Base-by-base conservation (phyloP, 2,888 invertebrate genomes). In the Dyspetes luteomarginatus region DNA sequence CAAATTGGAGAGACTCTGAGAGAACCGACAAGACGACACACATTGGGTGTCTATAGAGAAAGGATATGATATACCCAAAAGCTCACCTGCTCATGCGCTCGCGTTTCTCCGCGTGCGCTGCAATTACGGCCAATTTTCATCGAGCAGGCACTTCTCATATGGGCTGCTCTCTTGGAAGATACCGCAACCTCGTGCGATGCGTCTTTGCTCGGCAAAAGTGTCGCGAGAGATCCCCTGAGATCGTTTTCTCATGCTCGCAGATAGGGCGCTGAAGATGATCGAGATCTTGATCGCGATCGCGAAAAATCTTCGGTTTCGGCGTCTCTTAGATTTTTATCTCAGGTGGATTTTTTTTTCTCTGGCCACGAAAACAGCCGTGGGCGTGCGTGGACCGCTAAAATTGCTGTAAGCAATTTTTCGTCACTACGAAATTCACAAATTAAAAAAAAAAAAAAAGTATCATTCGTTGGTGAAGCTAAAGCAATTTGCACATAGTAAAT, bases 121-220 rank as follows among this genome's bases (percentile, higher is more conserved):
- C 87, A 89, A 89, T 89, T 89, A 89, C 86, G 87, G 83, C 84
- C 89, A 88, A 89, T 89, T 88, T 86, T 85, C 86, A 86, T 89
- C 86, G 85, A 81, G 81, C 86, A 77, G 19, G n/a, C n/a, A n/a
- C n/a, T n/a, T n/a, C n/a, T n/a, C n/a, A n/a, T n/a, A n/a, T 65
- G 64, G 68, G 41, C 68, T 52, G 60, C 24, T 19, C 50, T 15
- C 50, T 17, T 41, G 17, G 22, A 36, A 52, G 24, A 45, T 56
- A n/a, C 19, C 26, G 24, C 65, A 22, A 36, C 56, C 26, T 17
- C 56, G 55, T 48, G 36, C 41, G 43, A 48, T n/a, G n/a, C 48
- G 43, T 19, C 45, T 48, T 12, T 36, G 2, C 36, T 36, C 12
- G 45, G 19, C 22, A 26, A 55, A 55, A 55, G 26, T 55, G 22